Evolutionary conservation across 1,140 invertebrate genomes (phyloP).

Genomic region (Caenorhabditis remanei): DNA sequence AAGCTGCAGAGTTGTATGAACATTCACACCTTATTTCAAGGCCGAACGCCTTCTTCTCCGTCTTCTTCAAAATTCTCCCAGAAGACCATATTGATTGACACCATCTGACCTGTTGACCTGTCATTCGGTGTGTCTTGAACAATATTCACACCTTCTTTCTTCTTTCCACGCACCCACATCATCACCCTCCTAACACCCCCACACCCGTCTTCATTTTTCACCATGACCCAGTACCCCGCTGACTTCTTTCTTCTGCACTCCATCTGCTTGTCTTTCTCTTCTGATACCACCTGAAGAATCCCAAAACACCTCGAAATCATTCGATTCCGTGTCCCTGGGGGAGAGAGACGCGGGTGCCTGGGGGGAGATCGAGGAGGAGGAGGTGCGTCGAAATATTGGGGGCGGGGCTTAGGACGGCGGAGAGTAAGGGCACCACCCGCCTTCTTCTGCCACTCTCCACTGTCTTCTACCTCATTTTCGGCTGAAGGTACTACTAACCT

Average conservation of each 20-base stretch:
- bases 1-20: background rate
- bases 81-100: background rate
- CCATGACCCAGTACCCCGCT: slow-evolving; percentile 47
- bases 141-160: background rate
- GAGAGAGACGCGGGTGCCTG: background rate
- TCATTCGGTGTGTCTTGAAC: too few species aligned
- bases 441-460: background rate
- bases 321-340: slow-evolving; percentile 2
- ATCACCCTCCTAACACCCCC: slow-evolving; percentile 1
- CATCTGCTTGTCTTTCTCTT: slow-evolving; percentile 24
- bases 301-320: slow-evolving; percentile 1
- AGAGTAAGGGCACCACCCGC: slow-evolving; percentile 8
- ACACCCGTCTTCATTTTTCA: background rate
- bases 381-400: background rate
- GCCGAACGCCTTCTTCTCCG: background rate
- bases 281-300: background rate
- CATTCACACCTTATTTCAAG: slow-evolving; percentile 20
- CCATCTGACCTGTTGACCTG: background rate
- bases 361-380: background rate
- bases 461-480: slow-evolving; percentile 39
- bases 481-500: background rate
- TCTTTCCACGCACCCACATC: background rate
- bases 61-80: too few species aligned
- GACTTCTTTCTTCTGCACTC: background rate
- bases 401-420: background rate